Conservation (phyloP, 2,797 vertebrate genomes). For the Sebastes taczanowskii region DNA sequence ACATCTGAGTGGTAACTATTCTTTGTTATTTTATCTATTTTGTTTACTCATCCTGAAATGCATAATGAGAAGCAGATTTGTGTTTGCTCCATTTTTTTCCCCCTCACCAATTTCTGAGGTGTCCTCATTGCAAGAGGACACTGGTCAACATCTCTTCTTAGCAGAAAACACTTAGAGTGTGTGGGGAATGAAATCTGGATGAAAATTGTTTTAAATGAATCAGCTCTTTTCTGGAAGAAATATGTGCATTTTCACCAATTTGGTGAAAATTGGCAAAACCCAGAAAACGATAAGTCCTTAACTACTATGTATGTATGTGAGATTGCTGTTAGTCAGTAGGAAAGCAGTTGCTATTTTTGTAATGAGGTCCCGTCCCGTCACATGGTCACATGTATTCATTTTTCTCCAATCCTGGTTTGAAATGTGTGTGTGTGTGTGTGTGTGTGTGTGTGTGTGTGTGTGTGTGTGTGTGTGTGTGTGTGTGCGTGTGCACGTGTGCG, state of each 20-base stretch:
- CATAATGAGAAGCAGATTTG: not conserved
- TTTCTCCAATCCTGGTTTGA: not conserved
- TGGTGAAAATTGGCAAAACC: not conserved
- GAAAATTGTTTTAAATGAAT: not conserved
- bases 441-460: not conserved
- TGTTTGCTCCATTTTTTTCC: not conserved
- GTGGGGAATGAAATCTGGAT: not conserved
- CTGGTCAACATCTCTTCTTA: not conserved
- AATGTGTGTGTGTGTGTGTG: not conserved
- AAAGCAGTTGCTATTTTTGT: not conserved
- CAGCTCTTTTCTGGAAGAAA: not conserved
- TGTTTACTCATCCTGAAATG: not conserved
- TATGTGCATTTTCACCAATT: not conserved
- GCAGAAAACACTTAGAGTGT: not conserved
- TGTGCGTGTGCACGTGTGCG: too few species aligned
- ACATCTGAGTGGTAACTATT: not conserved
- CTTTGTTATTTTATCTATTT: not conserved
- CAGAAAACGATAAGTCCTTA: not conserved
- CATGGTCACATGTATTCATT: conserved; percentile 1
- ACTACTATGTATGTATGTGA: not conserved
- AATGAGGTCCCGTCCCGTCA: not conserved
- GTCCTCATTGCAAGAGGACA: not conserved
- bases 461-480: not conserved
- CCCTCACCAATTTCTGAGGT: not conserved
- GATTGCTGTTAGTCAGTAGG: not conserved